Evolutionary conservation across 37 sponge, comb jelly and placozoan species (phyloP).

Genomic region (Spongilla lacustris): DNA sequence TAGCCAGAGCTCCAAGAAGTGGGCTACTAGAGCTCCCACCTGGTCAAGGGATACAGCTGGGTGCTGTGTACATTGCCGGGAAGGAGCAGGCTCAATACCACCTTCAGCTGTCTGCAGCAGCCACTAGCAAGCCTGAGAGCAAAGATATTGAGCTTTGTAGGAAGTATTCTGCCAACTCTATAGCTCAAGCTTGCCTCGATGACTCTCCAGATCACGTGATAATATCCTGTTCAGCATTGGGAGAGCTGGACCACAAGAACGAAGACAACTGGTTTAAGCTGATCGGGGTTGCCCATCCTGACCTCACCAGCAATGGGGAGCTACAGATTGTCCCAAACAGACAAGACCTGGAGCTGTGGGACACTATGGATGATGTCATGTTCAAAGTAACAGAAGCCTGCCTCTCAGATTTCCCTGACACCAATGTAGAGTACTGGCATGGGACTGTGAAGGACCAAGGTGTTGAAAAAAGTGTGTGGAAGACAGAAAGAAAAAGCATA

Average conservation of each 20-base stretch:
- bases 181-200: background rate
- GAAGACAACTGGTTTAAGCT: constrained; percentile 37
- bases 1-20: constrained; percentile 18
- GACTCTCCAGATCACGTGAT: constrained; percentile 16
- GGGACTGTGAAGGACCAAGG: too few relatives aligned
- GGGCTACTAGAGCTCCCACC: background rate
- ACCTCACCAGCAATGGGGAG: constrained; percentile 37
- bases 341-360: constrained; percentile 36
- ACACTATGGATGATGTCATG: constrained; percentile 38
- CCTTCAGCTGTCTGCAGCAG: constrained; percentile 42
- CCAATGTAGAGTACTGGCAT: constrained; percentile 39
- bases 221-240: constrained; percentile 41
- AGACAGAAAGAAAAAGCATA: background rate
- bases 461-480: background rate
- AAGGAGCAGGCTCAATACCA: constrained; percentile 31
- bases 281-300: constrained; percentile 5
- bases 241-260: constrained; percentile 46
- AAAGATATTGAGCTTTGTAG: background rate
- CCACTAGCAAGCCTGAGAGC: constrained; percentile 13
- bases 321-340: constrained; percentile 43
- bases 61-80: constrained; percentile 51
- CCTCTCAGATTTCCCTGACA: background rate
- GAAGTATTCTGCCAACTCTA: constrained; percentile 1
- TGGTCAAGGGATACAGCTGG: constrained; percentile 23
- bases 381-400: constrained; percentile 17